These are phyloP conservation scores for Phasianus colchicus DNA, from an alignment of 2,113 vertebrate species.

Conservation along the genomic window DNA sequence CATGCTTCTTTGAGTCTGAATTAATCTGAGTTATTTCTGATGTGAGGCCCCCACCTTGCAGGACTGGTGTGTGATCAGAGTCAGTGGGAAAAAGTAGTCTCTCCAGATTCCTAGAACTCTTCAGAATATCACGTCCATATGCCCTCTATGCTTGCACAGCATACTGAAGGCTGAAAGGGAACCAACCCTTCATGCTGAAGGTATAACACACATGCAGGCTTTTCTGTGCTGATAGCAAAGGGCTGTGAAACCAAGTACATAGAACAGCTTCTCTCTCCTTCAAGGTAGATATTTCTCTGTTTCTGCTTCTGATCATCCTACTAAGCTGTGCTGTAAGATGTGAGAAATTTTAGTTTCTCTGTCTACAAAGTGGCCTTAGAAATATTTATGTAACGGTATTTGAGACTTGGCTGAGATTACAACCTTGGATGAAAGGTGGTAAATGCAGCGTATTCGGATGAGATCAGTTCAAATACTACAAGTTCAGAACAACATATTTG, in stretches of 20 bases:
- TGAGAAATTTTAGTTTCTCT: neutral
- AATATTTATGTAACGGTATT: neutral
- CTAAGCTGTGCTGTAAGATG: neutral
- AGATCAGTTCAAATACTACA: neutral
- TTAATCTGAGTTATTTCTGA: neutral
- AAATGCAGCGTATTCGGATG: neutral
- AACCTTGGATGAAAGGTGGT: neutral
- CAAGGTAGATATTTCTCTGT: neutral
- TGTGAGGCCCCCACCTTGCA: neutral
- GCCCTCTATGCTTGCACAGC: neutral
- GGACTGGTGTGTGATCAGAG: neutral
- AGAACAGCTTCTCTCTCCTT: neutral
- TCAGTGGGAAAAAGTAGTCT: neutral
- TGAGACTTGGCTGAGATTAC: neutral
- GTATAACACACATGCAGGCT: neutral
- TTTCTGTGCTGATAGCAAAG: neutral
- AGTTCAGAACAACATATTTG: neutral
- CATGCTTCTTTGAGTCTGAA: neutral
- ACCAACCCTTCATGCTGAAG: neutral
- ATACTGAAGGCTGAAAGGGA: neutral
- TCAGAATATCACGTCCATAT: neutral
- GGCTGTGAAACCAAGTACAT: neutral
- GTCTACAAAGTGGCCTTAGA: neutral
- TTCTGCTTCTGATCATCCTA: neutral
- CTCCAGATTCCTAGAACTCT: neutral